Percentiles rank a stretch among this genome's conserved stretches.
Evolutionary conservation across 2,797 vertebrate species (phyloP).

Genomic region (Cryptoprocta ferox): DNA sequence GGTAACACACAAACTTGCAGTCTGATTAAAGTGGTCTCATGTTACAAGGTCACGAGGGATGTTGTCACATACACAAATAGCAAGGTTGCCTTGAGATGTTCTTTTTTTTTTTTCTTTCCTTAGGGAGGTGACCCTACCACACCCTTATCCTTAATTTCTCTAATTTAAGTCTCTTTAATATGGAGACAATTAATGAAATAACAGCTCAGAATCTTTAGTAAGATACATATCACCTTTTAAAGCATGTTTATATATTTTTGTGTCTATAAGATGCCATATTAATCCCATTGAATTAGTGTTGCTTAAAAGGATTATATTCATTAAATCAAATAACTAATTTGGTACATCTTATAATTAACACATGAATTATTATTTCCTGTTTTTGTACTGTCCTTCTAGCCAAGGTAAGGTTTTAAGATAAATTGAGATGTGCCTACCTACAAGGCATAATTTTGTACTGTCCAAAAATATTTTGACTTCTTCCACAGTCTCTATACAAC

Average conservation of each 20-base stretch:
- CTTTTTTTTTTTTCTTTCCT: too few species aligned
- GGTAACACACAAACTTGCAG: too few species aligned
- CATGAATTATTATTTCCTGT: neutral
- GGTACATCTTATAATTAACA: neutral
- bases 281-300: neutral
- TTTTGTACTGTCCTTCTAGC: neutral
- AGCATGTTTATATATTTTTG: slow-evolving; percentile 28
- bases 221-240: slow-evolving; percentile 3
- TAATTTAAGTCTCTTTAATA: neutral
- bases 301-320: neutral
- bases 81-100: too few species aligned
- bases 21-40: too few species aligned
- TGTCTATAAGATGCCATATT: neutral
- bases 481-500: neutral
- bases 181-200: slow-evolving; percentile 42
- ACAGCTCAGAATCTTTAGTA: neutral
- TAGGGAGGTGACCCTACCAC: too few species aligned
- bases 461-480: neutral
- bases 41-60: too few species aligned
- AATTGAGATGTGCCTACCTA: neutral
- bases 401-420: neutral
- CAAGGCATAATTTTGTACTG: neutral
- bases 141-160: slow-evolving; percentile 31
- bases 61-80: too few species aligned
- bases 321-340: slow-evolving; percentile 51